phyloP scores from a whole-genome alignment of 1,140 invertebrate species.

The Temnothorax longispinosus region DNA sequence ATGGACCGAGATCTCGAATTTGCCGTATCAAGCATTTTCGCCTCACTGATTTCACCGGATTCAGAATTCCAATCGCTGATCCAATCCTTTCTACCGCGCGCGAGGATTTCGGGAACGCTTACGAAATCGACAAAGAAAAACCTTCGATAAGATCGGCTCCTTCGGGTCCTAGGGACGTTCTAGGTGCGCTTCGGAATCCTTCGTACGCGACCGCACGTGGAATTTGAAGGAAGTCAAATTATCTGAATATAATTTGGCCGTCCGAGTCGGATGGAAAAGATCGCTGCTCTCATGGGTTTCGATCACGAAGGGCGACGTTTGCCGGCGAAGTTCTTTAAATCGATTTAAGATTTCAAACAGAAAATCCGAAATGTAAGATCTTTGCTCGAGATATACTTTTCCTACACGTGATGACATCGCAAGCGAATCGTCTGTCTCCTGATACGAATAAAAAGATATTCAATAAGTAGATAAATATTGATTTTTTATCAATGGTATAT shows the following conservation, averaged over 20 bases:
- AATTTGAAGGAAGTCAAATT: conserved; percentile 42
- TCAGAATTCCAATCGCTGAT: conserved; percentile 69
- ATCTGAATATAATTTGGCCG: conserved; percentile 51
- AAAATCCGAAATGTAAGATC: conserved; percentile 45
- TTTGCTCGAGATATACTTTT: neutral
- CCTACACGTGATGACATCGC: conserved; percentile 5
- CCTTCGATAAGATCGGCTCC: conserved; percentile 25
- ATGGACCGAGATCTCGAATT: conserved; percentile 49
- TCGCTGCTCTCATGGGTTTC: neutral
- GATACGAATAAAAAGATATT: conserved; percentile 19
- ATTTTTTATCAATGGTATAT: neutral
- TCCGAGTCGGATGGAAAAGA: neutral
- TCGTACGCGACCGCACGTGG: conserved; percentile 33
- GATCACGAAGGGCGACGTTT: conserved; percentile 8
- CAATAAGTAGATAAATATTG: conserved; percentile 4
- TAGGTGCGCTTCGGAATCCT: neutral
- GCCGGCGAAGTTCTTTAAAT: conserved; percentile 25
- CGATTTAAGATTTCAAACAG: conserved; percentile 54
- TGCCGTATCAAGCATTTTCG: conserved; percentile 74
- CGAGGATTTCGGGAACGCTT: conserved; percentile 57
- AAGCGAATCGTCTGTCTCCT: conserved; percentile 16
- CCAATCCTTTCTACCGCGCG: conserved; percentile 55
- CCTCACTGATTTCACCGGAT: conserved; percentile 67
- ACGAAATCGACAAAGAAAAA: conserved; percentile 62
- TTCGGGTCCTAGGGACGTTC: neutral